Conservation (phyloP, 2,113 vertebrate species). For the Chamaetylas fuelleborni region DNA sequence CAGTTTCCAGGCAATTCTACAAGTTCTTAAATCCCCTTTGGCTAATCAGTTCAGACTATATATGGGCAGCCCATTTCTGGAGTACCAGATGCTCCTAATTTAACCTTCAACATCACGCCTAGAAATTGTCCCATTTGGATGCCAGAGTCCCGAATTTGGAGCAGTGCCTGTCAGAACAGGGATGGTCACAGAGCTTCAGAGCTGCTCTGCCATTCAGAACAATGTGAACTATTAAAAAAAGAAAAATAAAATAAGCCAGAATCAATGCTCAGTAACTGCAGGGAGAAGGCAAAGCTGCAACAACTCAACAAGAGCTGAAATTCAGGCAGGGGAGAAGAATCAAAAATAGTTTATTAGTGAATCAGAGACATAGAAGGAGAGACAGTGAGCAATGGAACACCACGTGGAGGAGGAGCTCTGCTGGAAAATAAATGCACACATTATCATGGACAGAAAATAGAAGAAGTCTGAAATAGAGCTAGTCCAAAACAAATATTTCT, state of each 20-base stretch:
- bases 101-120: constrained; percentile 31
- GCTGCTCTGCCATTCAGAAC: background rate
- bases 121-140: constrained; percentile 13
- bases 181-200: background rate
- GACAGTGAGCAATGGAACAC: constrained; percentile 27
- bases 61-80: constrained; percentile 5
- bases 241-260: background rate
- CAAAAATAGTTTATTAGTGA: constrained; percentile 32
- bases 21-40: background rate
- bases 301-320: background rate
- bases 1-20: background rate
- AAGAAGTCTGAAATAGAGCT: constrained; percentile 1
- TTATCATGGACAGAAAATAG: background rate
- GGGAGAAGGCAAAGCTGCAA: background rate
- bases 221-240: background rate
- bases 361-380: background rate
- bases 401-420: background rate
- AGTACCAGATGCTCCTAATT: constrained; percentile 41
- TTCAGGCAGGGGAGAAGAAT: background rate
- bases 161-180: background rate
- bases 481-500: constrained; percentile 1
- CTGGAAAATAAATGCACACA: constrained; percentile 23
- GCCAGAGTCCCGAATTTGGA: background rate
- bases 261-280: background rate
- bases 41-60: background rate